A percentile compares a stretch with the other conserved stretches of the same genome.
phyloP scores from a whole-genome alignment of 2,113 vertebrate species.

The Heptranchias perlo region DNA sequence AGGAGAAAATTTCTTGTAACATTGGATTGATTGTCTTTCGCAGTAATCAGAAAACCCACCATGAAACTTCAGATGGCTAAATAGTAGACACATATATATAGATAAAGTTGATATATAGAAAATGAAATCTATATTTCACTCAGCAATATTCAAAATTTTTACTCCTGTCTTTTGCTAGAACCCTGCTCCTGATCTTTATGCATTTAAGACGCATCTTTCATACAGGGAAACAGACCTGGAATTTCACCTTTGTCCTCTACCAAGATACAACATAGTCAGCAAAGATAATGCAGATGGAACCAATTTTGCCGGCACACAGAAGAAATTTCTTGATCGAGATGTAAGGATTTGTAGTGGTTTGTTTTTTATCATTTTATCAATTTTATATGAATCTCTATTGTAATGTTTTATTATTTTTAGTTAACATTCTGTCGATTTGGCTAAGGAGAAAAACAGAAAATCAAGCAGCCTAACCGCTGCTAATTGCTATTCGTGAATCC shows the following conservation, averaged over 20 bases:
- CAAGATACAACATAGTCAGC: constrained; percentile 61
- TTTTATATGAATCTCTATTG: background rate
- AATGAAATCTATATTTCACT: background rate
- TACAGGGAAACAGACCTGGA: constrained; percentile 72
- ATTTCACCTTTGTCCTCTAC: constrained; percentile 74
- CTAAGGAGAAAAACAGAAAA: background rate
- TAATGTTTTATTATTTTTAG: background rate
- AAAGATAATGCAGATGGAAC: constrained; percentile 47
- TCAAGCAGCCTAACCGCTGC: background rate
- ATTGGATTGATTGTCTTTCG: background rate
- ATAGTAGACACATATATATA: background rate
- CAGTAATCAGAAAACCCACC: background rate
- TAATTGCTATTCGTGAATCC: background rate
- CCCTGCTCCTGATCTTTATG: constrained; percentile 69
- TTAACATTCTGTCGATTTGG: background rate
- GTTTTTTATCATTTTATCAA: background rate
- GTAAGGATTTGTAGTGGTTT: constrained; percentile 48
- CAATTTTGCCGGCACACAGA: constrained; percentile 59
- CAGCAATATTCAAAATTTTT: background rate
- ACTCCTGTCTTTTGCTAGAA: constrained; percentile 60
- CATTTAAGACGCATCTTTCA: constrained; percentile 58
- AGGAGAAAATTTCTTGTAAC: background rate
- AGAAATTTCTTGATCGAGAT: constrained; percentile 61
- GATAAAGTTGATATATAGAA: background rate
- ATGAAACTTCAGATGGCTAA: background rate